phyloP scores from a whole-genome alignment of 2,888 invertebrate species.

The Ophioninae sp. region DNA sequence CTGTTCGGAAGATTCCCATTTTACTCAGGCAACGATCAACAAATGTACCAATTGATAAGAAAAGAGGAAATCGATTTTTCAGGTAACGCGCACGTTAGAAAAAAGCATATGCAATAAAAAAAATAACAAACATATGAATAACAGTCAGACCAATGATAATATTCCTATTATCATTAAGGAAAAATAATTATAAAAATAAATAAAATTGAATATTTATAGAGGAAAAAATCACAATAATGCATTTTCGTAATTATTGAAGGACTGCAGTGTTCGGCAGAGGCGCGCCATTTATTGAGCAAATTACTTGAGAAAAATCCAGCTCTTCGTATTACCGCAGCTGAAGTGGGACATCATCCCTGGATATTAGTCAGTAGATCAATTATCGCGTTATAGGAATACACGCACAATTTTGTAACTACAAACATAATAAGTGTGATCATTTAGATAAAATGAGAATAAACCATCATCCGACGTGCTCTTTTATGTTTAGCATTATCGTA shows the following conservation, averaged over 20 bases:
- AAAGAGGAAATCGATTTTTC: slow-evolving; percentile 72
- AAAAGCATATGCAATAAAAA: slow-evolving; percentile 13
- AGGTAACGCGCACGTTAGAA: slow-evolving; percentile 51
- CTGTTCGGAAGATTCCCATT: slow-evolving; percentile 80
- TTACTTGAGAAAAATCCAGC: slow-evolving; percentile 83
- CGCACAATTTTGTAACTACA: background rate
- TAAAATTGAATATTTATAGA: background rate
- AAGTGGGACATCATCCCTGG: slow-evolving; percentile 82
- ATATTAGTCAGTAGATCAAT: slow-evolving; percentile 67
- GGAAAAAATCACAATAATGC: background rate
- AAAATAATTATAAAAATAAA: background rate
- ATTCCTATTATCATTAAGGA: background rate
- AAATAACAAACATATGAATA: background rate
- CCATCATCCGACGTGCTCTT: background rate
- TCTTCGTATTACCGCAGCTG: slow-evolving; percentile 82
- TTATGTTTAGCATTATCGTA: background rate
- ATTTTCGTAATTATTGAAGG: slow-evolving; percentile 32
- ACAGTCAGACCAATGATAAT: background rate
- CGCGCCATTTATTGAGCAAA: slow-evolving; percentile 80
- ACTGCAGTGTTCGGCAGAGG: slow-evolving; percentile 71
- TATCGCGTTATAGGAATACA: background rate
- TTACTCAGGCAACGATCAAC: slow-evolving; percentile 72
- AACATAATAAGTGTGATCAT: background rate
- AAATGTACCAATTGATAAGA: slow-evolving; percentile 75
- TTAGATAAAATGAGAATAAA: background rate